Percentiles rank a stretch among this genome's conserved stretches.
Evolutionary conservation across 2,888 invertebrate genomes (phyloP).

Genomic region (Fabriciana adippe): DNA sequence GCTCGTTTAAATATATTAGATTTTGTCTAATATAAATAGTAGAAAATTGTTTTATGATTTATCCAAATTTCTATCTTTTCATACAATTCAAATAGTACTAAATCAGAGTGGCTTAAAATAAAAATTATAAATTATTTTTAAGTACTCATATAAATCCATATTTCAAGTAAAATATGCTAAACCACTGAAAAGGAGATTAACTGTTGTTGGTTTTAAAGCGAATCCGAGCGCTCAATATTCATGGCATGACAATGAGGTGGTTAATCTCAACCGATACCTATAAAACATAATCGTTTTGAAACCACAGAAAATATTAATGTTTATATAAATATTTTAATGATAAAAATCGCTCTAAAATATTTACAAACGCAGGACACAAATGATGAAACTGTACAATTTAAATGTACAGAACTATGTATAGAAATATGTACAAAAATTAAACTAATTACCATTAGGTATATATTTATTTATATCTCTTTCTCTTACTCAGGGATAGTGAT

Average conservation of each 20-base stretch:
- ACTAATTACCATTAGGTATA: too few species aligned
- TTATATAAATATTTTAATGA: not conserved
- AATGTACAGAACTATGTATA: too few species aligned
- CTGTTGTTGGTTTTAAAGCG: conserved; percentile 25
- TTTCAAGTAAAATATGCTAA: conserved; percentile 30
- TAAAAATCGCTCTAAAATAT: too few species aligned
- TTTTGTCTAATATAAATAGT: too few species aligned
- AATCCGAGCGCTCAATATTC: conserved; percentile 28
- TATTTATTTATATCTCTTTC: too few species aligned
- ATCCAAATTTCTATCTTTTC: not conserved
- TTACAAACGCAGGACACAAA: too few species aligned
- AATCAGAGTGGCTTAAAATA: conserved; percentile 9
- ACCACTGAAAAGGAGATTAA: conserved; percentile 29
- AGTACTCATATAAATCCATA: conserved; percentile 20
- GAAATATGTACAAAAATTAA: too few species aligned
- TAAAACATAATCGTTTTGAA: conserved; percentile 21
- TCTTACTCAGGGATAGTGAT: too few species aligned
- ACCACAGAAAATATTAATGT: conserved; percentile 14
- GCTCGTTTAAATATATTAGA: too few species aligned
- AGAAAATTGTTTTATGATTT: too few species aligned
- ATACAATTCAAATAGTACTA: not conserved
- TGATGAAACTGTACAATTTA: too few species aligned
- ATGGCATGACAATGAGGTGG: conserved; percentile 28
- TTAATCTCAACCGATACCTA: conserved; percentile 27
- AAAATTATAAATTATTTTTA: conserved; percentile 11